These are phyloP conservation scores for Drosophila sturtevanti DNA, from an alignment of 1,140 invertebrate genomes.

Conservation along the genomic window DNA sequence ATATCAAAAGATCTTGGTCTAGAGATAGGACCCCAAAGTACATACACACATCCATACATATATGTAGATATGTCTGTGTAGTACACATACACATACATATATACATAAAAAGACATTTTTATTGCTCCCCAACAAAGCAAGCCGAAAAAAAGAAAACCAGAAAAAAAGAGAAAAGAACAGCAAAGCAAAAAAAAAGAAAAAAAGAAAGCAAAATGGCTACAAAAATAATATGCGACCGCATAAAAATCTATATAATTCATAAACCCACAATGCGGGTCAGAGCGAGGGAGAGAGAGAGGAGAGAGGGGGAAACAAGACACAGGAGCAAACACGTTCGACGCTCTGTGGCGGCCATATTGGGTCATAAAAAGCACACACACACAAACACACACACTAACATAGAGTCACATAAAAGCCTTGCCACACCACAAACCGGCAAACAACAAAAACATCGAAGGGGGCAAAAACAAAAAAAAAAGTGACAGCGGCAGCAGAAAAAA, in stretches of 20 bases:
- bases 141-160: conserved; percentile 15
- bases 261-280: conserved; percentile 42
- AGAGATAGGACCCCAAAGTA: conserved; percentile 40
- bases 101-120: conserved; percentile 77
- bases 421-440: conserved; percentile 58
- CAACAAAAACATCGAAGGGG: conserved; percentile 49
- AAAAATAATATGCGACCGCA: conserved; percentile 80
- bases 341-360: conserved; percentile 77
- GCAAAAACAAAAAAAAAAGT: conserved; percentile 58
- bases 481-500: conserved; percentile 74
- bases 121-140: conserved; percentile 42
- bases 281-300: conserved; percentile 33
- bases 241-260: conserved; percentile 81
- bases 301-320: conserved; percentile 38
- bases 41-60: conserved; percentile 34
- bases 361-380: conserved; percentile 72
- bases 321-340: conserved; percentile 62
- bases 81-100: conserved; percentile 32
- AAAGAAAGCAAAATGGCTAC: conserved; percentile 62
- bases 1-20: conserved; percentile 44
- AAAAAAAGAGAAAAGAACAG: conserved; percentile 26
- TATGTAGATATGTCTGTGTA: not conserved
- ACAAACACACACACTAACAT: conserved; percentile 41
- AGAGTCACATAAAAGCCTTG: conserved; percentile 57
- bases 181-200: conserved; percentile 30